These are phyloP conservation scores for Megalops cyprinoides DNA, from an alignment of 2,797 vertebrate genomes.

Conservation along the genomic window DNA sequence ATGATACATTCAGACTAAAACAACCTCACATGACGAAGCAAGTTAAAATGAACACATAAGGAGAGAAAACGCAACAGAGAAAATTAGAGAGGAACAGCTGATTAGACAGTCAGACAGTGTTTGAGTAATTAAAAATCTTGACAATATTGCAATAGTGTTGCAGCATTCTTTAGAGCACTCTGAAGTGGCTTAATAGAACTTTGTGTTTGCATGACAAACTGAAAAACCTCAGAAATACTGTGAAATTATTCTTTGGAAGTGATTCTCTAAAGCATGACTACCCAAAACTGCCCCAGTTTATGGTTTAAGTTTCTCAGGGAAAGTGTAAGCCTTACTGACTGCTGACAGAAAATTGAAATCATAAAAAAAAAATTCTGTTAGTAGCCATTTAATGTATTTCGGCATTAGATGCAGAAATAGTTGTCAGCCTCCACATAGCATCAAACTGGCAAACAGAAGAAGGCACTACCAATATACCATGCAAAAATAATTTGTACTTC, in stretches of 20 bases:
- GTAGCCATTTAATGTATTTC: background rate
- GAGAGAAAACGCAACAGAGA: background rate
- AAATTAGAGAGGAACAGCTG: background rate
- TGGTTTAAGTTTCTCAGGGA: no score
- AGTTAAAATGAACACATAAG: background rate
- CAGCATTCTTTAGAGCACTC: background rate
- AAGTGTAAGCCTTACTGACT: background rate
- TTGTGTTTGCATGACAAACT: background rate
- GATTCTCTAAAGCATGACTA: background rate
- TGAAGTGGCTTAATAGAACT: background rate
- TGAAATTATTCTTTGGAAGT: background rate
- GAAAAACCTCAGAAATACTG: background rate
- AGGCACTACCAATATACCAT: background rate
- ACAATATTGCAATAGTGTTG: background rate
- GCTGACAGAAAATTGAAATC: background rate
- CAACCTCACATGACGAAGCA: slow-evolving; percentile 4
- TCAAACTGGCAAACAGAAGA: background rate
- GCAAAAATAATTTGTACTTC: background rate
- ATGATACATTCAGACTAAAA: background rate
- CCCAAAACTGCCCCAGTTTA: background rate
- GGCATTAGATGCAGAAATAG: background rate
- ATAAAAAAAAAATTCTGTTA: background rate
- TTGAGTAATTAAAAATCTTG: background rate
- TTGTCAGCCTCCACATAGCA: background rate
- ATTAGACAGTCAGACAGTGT: background rate